Base-by-base conservation (phyloP, 2,113 vertebrate species). In the Toxotes chatareus region DNA sequence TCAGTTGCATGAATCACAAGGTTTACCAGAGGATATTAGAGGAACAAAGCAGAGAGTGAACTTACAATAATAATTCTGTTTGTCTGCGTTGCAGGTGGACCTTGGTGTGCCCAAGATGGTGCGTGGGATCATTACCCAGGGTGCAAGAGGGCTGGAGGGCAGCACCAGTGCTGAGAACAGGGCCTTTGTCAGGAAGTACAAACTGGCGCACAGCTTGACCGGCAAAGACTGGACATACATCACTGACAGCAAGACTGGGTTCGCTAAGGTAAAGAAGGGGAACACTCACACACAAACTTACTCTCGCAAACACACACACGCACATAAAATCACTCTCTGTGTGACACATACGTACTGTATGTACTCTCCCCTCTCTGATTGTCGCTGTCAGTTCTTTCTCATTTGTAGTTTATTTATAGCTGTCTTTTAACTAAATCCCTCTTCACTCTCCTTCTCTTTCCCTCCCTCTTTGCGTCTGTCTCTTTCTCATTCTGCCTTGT, bases 171-270 rank as follows among this genome's bases (percentile, higher is more conserved):
- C 96, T 0, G 98, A 99, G 86, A 97, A 97, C 87, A 94, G 97
- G 55, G 98, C 98, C 0, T 99, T 99, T 3, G 98, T 99, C 73
- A 95, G 97, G 90, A 99, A 98, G 89, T 99, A 99, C 93, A 97
- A 97, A 78, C 95, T 99, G 81, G 94, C 97, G 0, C 96, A 99
- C 94, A 99, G 98, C 93, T 92, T 98, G 88, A 97, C 95, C 0
- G 97, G 97, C 87, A 96, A 96, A 86, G 97, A 98, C 82, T 99
- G 97, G 98, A 96, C 95, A 12, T 96, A 95, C 81, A 94, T 99
- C 89, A 95, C 93, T 21, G 98, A 99, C 92, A 90, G 95, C 70
- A 98, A 96, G 93, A 97, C 97, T 0, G 95, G 95, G 76, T 95
- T 97, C 59, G 93, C 97, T 44, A 99, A 99, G 98, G 98, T 99